phyloP scores from a whole-genome alignment of 2,797 vertebrate species.

The Sebastes iracundus region DNA sequence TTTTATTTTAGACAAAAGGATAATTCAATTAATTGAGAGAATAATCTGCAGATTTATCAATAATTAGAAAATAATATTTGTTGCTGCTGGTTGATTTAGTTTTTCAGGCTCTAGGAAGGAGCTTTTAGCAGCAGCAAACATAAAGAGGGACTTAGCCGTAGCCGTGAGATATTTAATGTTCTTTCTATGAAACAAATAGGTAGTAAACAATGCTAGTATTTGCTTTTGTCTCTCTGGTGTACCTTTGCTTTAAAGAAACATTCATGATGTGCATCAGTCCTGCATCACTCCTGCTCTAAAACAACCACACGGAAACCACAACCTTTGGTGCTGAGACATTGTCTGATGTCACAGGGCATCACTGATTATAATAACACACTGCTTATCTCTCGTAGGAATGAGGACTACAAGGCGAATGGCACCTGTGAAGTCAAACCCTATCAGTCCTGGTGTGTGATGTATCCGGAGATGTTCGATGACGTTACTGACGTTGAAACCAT shows the following conservation, averaged over 20 bases:
- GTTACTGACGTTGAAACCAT: slow-evolving; percentile 15
- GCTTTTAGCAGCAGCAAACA: background rate
- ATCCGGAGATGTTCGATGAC: accelerated
- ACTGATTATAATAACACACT: background rate
- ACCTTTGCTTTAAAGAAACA: background rate
- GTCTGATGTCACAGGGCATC: background rate
- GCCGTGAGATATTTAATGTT: background rate
- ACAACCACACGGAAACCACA: background rate
- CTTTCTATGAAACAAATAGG: background rate
- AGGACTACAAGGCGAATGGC: accelerated
- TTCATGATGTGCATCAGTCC: background rate
- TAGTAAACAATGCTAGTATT: background rate
- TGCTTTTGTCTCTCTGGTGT: background rate
- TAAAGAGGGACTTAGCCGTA: no score
- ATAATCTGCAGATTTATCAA: background rate
- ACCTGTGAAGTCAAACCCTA: slow-evolving; percentile 62
- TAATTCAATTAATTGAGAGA: background rate
- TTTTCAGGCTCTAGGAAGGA: background rate
- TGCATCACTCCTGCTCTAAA: background rate
- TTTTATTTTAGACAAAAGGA: background rate
- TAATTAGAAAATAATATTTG: background rate
- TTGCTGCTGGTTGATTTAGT: accelerated
- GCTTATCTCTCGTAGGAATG: slow-evolving; percentile 34
- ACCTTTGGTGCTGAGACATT: background rate
- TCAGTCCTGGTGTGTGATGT: slow-evolving; percentile 71